These are phyloP conservation scores for Pipistrellus kuhlii DNA, from an alignment of 2,797 vertebrate species.

Conservation along the genomic window DNA sequence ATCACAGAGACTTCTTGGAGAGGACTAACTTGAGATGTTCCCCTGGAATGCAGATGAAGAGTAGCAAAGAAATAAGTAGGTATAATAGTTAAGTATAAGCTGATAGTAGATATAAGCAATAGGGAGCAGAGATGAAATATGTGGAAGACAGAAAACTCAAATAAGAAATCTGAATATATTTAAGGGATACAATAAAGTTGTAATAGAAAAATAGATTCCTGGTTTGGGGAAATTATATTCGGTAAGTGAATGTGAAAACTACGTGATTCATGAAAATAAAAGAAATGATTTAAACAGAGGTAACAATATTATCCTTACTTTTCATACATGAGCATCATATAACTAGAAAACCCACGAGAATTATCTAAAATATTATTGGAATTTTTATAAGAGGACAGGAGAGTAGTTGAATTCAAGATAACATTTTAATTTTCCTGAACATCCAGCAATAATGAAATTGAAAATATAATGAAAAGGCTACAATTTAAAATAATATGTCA, in stretches of 20 bases:
- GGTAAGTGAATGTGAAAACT: slow-evolving; percentile 16
- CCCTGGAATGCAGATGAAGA: not conserved
- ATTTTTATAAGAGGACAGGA: not conserved
- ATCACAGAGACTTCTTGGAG: not conserved
- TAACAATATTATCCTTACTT: not conserved
- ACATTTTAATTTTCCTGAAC: not conserved
- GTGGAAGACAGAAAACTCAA: not conserved
- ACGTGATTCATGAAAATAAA: not conserved
- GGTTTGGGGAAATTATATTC: not conserved
- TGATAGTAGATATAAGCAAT: not conserved
- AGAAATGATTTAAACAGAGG: not conserved
- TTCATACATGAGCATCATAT: not conserved
- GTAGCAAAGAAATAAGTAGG: not conserved
- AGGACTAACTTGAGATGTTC: not conserved
- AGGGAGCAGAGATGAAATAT: not conserved
- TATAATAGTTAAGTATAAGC: not conserved
- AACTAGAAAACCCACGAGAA: not conserved
- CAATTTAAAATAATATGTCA: not conserved
- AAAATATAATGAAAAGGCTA: not conserved
- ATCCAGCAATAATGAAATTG: not conserved
- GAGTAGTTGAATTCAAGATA: not conserved
- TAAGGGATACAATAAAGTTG: not conserved
- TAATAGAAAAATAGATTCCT: not conserved
- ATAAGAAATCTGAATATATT: not conserved
- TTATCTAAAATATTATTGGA: not conserved